phyloP scores from a whole-genome alignment of 2,113 vertebrate species.

The Gasterosteus nipponicus region DNA sequence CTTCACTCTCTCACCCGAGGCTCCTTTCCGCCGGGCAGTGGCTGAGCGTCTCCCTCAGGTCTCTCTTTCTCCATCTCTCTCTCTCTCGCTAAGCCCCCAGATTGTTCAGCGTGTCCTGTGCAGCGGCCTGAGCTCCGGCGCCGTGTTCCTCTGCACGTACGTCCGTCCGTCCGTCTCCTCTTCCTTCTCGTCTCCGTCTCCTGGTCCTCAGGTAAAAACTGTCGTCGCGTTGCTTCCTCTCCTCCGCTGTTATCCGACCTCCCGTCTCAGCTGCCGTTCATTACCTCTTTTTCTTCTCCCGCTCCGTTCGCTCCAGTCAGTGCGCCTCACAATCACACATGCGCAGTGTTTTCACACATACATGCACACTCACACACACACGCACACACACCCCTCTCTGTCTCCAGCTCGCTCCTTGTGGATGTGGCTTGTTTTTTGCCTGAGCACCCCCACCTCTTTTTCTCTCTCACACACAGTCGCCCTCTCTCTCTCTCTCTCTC shows the following conservation, averaged over 20 bases:
- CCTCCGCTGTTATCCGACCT: constrained; percentile 45
- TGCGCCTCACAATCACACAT: constrained; percentile 69
- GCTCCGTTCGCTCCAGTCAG: constrained; percentile 64
- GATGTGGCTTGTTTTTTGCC: constrained; percentile 63
- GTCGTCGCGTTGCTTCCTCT: constrained; percentile 32
- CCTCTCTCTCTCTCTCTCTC: constrained; percentile 29
- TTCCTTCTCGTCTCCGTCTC: constrained; percentile 16
- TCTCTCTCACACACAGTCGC: constrained; percentile 14
- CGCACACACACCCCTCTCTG: constrained; percentile 32
- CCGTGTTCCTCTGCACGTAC: constrained; percentile 1
- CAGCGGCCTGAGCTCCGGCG: constrained; percentile 34
- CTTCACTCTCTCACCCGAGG: constrained; percentile 46
- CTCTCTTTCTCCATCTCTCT: constrained; percentile 50
- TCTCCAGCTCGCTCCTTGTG: constrained; percentile 67
- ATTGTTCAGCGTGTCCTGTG: constrained; percentile 29
- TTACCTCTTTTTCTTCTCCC: constrained; percentile 57
- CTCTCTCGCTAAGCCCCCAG: constrained; percentile 7
- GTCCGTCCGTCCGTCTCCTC: neutral
- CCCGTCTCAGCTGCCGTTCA: constrained; percentile 58
- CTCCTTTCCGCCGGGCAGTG: constrained; percentile 26
- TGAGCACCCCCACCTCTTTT: constrained; percentile 34
- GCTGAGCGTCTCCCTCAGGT: constrained; percentile 31
- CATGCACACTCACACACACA: constrained; percentile 48
- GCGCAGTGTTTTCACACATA: constrained; percentile 70
- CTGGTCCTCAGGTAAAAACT: constrained; percentile 46